phyloP scores from a whole-genome alignment of 2,888 invertebrate species.

The Malthinus seriepunctatus region DNA sequence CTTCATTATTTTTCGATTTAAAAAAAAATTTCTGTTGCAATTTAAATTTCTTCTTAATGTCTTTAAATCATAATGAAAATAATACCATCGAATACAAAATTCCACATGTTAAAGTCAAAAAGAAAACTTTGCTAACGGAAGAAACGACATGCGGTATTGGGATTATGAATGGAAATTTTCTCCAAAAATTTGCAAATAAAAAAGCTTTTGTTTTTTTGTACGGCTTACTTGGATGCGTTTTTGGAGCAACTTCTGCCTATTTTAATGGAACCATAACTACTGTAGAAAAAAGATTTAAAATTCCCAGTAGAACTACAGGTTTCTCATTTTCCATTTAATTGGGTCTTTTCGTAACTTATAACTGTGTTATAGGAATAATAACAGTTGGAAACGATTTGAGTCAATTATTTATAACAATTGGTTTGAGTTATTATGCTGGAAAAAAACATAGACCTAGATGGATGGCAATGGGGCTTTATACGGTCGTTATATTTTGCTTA shows the following conservation, averaged over 20 bases:
- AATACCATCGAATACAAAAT: too few relatives aligned
- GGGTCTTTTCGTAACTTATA: too few relatives aligned
- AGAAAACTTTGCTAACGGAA: conserved; percentile 42
- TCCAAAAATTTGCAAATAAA: conserved; percentile 65
- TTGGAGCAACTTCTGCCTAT: conserved; percentile 71
- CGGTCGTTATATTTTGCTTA: conserved; percentile 67
- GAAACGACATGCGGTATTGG: conserved; percentile 69
- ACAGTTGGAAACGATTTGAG: conserved; percentile 76
- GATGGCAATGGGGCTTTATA: conserved; percentile 66
- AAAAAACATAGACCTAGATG: conserved; percentile 73
- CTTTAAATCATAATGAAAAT: too few relatives aligned
- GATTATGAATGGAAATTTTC: conserved; percentile 60
- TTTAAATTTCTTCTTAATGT: not conserved
- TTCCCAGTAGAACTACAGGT: conserved; percentile 72
- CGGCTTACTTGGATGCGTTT: conserved; percentile 69
- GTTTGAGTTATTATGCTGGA: conserved; percentile 71
- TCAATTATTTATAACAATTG: conserved; percentile 67
- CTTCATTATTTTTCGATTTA: not conserved
- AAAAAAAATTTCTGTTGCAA: not conserved
- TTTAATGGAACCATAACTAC: conserved; percentile 77
- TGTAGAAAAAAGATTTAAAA: conserved; percentile 73
- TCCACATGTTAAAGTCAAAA: too few relatives aligned
- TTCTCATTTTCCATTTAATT: not conserved
- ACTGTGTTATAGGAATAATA: conserved; percentile 61
- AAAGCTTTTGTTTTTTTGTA: conserved; percentile 65